Base-by-base conservation (phyloP, 2,797 vertebrate genomes). In the Alauda arvensis region DNA sequence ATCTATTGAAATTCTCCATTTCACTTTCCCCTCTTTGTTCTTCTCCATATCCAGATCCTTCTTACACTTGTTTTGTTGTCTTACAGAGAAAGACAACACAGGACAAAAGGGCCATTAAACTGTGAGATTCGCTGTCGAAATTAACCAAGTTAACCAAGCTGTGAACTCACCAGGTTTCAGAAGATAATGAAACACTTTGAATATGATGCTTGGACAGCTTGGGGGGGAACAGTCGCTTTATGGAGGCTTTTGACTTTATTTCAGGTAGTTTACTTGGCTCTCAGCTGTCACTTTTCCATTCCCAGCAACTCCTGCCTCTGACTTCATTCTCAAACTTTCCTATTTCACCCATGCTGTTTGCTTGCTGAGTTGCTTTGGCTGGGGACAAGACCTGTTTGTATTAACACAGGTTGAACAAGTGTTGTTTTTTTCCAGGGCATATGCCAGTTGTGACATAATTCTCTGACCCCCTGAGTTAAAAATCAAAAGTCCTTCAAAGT, bases 181-280 rank as follows among this genome's bases (percentile, higher is more conserved):
- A 66, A 88, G 65, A 59, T 55, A 88, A 80, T 43, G 26, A 26
- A 78, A 25, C 29, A 46, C 34, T 68, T 88, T 25, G 40, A 52
- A 55, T 61, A 60, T 2, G 26, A 18, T 85, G 15, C 34, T 90
- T 87, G 23, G 21, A 11, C 43, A 53, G 34, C 60, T 45, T 2
- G 0, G 4, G 17, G 8, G 3, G 52, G 19, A 77, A 20, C 40
- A 62, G 19, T 37, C 0, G 0, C 37, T 19, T 48, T 76, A 48
- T 60, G 19, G 51, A 56, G 6, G 10, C 9, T 65, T 88, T 83
- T 68, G 60, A 71, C 37, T 87, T 67, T 65, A 46, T 71, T 86
- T 88, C 45, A 59, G 40, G 55, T 67, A 42, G 53, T 79, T 88
- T 65, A 39, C 60, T 74, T 85, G 62, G 37, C n/a, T 76, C 51